Evolutionary conservation across 2,113 vertebrate genomes (phyloP), one percentile per base, ranked within the genome.

Genomic region (Cyphomyrus discorhynchus): DNA sequence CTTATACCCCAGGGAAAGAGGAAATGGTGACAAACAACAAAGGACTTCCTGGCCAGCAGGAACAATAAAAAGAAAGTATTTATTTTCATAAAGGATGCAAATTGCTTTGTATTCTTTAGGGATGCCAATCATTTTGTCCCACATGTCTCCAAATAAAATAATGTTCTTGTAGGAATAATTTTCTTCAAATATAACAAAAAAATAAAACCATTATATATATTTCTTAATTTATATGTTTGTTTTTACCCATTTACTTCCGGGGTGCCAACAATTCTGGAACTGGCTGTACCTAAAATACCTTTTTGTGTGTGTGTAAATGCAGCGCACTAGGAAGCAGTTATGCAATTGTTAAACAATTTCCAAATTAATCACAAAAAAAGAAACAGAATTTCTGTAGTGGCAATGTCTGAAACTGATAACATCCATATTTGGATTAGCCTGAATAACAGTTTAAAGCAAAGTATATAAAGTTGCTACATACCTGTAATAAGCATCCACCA

Each of bases 401-500:
- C 31, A 15, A 74, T 6, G 10, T 31, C 15, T 15, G 31, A 77
- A 31, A 39, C 70, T 39, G 70, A 77, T 77, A 77, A 39, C 5
- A 77, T 17, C 31, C 27, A 77, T 77, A 35, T 39, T 77, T 19
- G 74, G 35, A 80, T 80, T 35, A 80, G 74, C 15, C 74, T 42
- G 74, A 5, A 42, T 80, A 39, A 17, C 74, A 80, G 74, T 80
- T 80, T 42, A 80, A 31, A 77, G 15, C 31, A 77, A 42, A 42
- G 13, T 42, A 13, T 80, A 4, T 66, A 70, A 13, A 70, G 9
- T 13, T 11, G n/a, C 31, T 80, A 46, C 27, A 35, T 93, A 99
- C 98, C 98, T 98, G 94, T 96, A 97, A 3, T 97, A 94, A 1
- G 95, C 92, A 89, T 99, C 97, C 80, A 98, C 96, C 90, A 97